Evolutionary conservation across 2,888 invertebrate species (phyloP), one percentile per base, ranked within the genome.

Genomic region (Lycia hirtaria): DNA sequence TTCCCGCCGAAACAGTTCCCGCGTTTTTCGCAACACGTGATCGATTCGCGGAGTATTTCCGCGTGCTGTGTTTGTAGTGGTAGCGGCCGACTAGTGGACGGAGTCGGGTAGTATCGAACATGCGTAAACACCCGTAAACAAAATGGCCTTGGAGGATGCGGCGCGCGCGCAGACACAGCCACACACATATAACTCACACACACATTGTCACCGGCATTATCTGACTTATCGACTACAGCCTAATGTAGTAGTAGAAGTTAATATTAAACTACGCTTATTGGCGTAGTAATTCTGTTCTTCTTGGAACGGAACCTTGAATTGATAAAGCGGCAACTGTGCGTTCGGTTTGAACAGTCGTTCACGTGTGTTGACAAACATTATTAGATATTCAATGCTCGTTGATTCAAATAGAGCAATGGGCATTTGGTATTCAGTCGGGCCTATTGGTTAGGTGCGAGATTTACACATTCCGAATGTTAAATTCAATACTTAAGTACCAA

Each of bases 1-100:
- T 88, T 88, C 87, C 88, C 88, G 89, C 89, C 87, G 41, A 85
- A 84, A 76, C 60, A 75, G 81, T 78, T 90, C 88, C 82, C 89
- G 90, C 88, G 87, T 85, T 86, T 85, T 76, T 73, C 56, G 69
- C 57, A 75, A 76, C 74, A 81, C 71, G 64, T 80, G 76, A 72
- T 81, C 61, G 71, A 78, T 79, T 87, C 67, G 62, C 68, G 72
- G 67, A 72, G 81, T 64, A 61, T 61, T 69, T 71, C 63, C 67
- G 63, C 51, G 60, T 66, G 51, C 61, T 65, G 40, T 55, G 62
- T 65, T 60, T 60, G 65, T 56, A 52, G 64, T 72, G 71, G 71
- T 71, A 67, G 60, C 67, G 62, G 68, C 60, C 62, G 67, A 56
- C 68, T 71, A 70, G 73, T 60, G 63, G 62, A 75, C 60, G 71